phyloP scores from a whole-genome alignment of 2,797 vertebrate genomes.

The Neopelma chrysocephalum region DNA sequence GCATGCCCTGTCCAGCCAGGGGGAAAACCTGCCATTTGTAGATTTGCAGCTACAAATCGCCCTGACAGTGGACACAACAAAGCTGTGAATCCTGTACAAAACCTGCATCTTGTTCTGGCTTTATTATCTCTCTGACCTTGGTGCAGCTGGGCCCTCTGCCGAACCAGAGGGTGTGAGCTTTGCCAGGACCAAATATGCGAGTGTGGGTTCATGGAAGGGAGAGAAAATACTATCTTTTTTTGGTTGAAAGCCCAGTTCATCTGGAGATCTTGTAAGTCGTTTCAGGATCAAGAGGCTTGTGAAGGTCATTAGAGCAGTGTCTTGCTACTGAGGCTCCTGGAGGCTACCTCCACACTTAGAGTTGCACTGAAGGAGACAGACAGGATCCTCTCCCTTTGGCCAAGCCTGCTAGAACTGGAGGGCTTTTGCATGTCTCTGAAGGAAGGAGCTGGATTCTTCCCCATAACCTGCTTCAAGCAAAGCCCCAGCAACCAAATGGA shows the following conservation, averaged over 20 bases:
- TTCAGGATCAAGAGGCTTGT: not conserved
- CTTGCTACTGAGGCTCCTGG: not conserved
- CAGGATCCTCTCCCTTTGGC: not conserved
- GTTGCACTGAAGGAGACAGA: not conserved
- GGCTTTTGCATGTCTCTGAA: not conserved
- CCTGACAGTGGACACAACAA: not conserved
- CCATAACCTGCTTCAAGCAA: slow-evolving; percentile 16
- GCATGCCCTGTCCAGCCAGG: not conserved
- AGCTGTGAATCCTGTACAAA: not conserved
- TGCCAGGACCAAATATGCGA: not conserved
- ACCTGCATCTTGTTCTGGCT: not conserved
- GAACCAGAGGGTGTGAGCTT: not conserved
- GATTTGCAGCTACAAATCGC: no score
- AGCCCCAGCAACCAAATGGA: not conserved
- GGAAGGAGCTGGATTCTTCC: slow-evolving; percentile 1
- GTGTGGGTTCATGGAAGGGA: not conserved
- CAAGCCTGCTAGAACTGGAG: not conserved
- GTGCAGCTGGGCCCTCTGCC: not conserved
- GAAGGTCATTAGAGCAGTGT: not conserved
- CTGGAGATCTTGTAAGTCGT: not conserved
- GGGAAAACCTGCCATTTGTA: not conserved
- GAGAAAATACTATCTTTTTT: not conserved
- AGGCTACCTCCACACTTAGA: not conserved
- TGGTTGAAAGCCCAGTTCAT: not conserved
- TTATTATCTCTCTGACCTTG: not conserved